Evolutionary conservation across 2,113 vertebrate species (phyloP), one percentile per base, ranked within the genome.

Genomic region (Silurus glanis): DNA sequence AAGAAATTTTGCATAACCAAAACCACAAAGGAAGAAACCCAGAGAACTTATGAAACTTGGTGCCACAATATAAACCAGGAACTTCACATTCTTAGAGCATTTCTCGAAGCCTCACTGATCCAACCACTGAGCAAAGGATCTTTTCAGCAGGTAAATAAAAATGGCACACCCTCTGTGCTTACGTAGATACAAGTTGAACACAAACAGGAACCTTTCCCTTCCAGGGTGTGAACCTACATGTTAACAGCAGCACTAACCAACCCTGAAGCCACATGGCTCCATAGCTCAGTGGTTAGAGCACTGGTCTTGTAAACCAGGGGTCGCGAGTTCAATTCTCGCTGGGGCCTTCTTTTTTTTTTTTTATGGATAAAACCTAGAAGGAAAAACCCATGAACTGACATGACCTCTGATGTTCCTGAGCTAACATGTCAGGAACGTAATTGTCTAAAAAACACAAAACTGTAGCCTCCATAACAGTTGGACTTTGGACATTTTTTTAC

Each of bases 271-370:
- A 3, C 9, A 37, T 0, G 76, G 76, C 76, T 37, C 17, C 55
- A 80, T 80, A 80, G 76, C 55, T 80, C 76, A 80, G 76, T 59
- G 76, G 76, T 80, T 80, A 80, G 76, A 80, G 76, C 76, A 80
- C 76, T 80, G 76, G 76, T 80, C 76, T 80, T 80, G 76, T 80
- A 80, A 80, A 80, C 76, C 76, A 80, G 76, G 76, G 76, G 55
- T 80, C 55, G 76, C 9, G 76, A 80, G 55, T 80, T 80, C 76
- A 59, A 80, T 37, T 80, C 76, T 80, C 55, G 16, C 76, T 80
- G 76, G 25, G 55, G 76, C 76, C 76, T 80, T 21, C 53, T 19
- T 0, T 6, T 1, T 4, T 0, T 0, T 1, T 0, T 80, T 80
- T 80, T 80, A 5, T 19, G 37, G 12, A 37, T 37, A 19, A 21